Evolutionary conservation across 2,113 vertebrate species (phyloP).

Genomic region (Mustelus asterias): DNA sequence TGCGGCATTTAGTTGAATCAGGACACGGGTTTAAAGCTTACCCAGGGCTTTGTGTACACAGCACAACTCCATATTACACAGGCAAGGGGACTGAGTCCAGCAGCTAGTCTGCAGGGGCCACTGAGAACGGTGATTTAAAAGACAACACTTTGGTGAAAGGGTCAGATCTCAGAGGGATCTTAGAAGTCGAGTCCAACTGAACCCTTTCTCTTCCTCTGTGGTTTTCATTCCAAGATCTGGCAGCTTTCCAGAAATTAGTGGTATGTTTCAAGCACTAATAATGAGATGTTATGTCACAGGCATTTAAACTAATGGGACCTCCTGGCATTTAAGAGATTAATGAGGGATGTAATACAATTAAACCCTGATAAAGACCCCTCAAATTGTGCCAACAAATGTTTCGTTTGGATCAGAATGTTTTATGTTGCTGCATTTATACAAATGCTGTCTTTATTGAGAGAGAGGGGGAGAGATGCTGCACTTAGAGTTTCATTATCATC

Average conservation of each 20-base stretch:
- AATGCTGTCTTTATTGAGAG: not conserved
- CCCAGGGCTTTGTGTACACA: not conserved
- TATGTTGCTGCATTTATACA: not conserved
- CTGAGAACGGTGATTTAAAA: not conserved
- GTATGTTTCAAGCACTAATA: conserved; percentile 29
- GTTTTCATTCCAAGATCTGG: not conserved
- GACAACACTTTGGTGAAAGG: not conserved
- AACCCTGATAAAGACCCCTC: not conserved
- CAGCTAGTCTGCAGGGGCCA: not conserved
- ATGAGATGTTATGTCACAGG: conserved; percentile 37
- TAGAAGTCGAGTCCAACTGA: not conserved
- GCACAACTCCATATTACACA: not conserved
- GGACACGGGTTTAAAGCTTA: not conserved
- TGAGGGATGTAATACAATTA: conserved; percentile 35
- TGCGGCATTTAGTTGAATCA: not conserved
- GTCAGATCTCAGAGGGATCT: not conserved
- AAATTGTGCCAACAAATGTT: conserved; percentile 3
- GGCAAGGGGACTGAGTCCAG: not conserved
- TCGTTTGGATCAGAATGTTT: not conserved
- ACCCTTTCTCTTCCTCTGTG: not conserved
- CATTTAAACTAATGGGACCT: conserved; percentile 36
- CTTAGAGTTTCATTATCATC: not conserved
- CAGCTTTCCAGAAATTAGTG: not conserved
- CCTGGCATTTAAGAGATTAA: conserved; percentile 23
- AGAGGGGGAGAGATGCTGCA: not conserved